Conservation (phyloP, 2,797 vertebrate species). For the Pangasius krempfi region DNA sequence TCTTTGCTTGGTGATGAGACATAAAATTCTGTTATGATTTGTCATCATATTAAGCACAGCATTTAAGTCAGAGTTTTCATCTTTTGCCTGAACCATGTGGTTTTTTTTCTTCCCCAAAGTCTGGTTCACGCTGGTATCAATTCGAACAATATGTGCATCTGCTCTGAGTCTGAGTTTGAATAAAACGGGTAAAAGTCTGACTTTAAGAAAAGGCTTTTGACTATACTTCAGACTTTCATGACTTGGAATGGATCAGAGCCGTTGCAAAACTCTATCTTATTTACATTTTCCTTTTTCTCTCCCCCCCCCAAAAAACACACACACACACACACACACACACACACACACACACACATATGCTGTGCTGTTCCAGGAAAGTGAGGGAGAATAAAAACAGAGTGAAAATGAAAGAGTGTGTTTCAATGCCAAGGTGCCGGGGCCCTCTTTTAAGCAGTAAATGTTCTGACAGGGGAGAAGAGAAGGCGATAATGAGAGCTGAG, state of each 20-base stretch:
- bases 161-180: slow-evolving; percentile 52
- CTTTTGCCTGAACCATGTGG: slow-evolving; percentile 45
- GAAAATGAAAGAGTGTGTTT: slow-evolving; percentile 61
- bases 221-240: slow-evolving; percentile 56
- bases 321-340: slow-evolving; percentile 26
- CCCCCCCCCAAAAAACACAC: background rate
- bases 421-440: slow-evolving; percentile 70
- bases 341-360: slow-evolving; percentile 49
- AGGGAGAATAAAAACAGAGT: slow-evolving; percentile 46
- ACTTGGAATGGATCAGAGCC: slow-evolving; percentile 60
- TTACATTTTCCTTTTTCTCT: slow-evolving; percentile 63
- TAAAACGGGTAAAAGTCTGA: slow-evolving; percentile 50
- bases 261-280: slow-evolving; percentile 63
- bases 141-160: slow-evolving; percentile 60
- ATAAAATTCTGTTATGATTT: slow-evolving; percentile 53
- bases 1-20: slow-evolving; percentile 31
- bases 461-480: slow-evolving; percentile 65
- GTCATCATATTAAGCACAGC: slow-evolving; percentile 44
- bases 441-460: slow-evolving; percentile 68
- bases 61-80: slow-evolving; percentile 53
- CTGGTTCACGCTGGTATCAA: slow-evolving; percentile 55
- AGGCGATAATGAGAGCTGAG: slow-evolving; percentile 73
- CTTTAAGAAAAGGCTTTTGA: slow-evolving; percentile 64
- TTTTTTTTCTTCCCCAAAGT: slow-evolving; percentile 36
- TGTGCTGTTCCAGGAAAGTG: slow-evolving; percentile 55